Base-by-base conservation (phyloP, 2,888 invertebrate species). In the Coremacera marginata region DNA sequence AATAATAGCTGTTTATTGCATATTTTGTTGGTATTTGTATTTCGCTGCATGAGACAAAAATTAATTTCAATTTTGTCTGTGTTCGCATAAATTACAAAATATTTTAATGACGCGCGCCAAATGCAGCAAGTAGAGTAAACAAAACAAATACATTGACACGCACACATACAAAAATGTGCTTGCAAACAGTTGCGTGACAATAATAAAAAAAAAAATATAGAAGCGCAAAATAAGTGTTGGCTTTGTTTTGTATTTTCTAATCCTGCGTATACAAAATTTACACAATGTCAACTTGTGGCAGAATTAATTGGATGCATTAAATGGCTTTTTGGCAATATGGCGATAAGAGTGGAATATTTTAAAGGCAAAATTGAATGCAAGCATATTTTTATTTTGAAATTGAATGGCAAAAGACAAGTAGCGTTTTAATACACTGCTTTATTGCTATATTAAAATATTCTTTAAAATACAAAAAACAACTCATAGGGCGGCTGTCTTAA, bases 261-360 rank as follows among this genome's bases (percentile, higher is more conserved):
- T 75, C 70, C 55, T 9, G 52, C 60, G 52, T 52, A 25, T 60
- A 19, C 70, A 55, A 44, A 70, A 70, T 70, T 70, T 75, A 67
- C 51, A 75, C 57, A 60, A 37, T 60, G 51, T 55, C 31, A 62
- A 52, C 11, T 63, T 83, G 84, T 81, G 82, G 81, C 82, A 81
- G 84, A 84, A 85, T 84, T 85, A 85, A 85, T 84, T 84, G 85
- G 80, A 82, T 83, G 84, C 80, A 84, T 84, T 84, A 84, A 77
- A 80, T 82, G 83, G 83, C 84, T 84, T 84, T 25, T 57, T 57
- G 27, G 60, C 27, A 14, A 25, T 60, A 27, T 14, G 14, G 60
- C 60, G 60, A 60, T 60, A 60, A 60, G 60, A 31, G 52, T 16
- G 25, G 22, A 22, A 60, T 22, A 63, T 22, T 5, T 37, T 57